phyloP scores from a whole-genome alignment of 2,888 invertebrate genomes.

The Eugnorisma glareosa region DNA sequence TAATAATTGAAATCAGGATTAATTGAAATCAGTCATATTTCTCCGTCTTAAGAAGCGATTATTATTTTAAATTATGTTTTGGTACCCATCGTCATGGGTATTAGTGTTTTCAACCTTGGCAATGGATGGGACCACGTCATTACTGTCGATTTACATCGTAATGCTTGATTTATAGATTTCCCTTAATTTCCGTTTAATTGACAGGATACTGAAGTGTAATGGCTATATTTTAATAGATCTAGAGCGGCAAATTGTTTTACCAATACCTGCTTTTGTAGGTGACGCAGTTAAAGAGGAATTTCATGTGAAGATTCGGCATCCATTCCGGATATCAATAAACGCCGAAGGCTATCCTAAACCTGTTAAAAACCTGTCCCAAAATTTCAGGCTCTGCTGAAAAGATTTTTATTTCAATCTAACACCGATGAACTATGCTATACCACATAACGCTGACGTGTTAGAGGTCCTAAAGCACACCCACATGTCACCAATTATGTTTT shows the following conservation, averaged over 20 bases:
- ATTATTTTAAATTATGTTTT: slow-evolving; percentile 44
- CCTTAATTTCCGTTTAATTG: slow-evolving; percentile 33
- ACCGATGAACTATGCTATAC: too few relatives aligned
- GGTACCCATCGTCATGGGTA: slow-evolving; percentile 18
- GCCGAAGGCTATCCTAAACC: neutral
- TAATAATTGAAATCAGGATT: slow-evolving; percentile 31
- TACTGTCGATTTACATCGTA: neutral
- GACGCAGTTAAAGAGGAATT: slow-evolving; percentile 12
- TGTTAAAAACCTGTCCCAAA: too few relatives aligned
- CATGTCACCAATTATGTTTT: too few relatives aligned
- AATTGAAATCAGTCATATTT: slow-evolving; percentile 37
- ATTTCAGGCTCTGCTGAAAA: neutral
- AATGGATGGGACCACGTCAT: slow-evolving; percentile 20
- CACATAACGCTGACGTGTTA: too few relatives aligned
- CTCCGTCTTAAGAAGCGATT: slow-evolving; percentile 2
- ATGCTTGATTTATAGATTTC: slow-evolving; percentile 23
- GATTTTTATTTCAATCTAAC: neutral
- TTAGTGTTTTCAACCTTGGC: slow-evolving; percentile 26
- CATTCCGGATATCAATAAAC: neutral
- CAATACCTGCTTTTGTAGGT: slow-evolving; percentile 1
- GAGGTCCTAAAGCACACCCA: too few relatives aligned
- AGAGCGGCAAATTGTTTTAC: slow-evolving; percentile 27
- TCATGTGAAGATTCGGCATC: neutral
- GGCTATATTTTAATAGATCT: slow-evolving; percentile 15
- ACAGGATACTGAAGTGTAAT: slow-evolving; percentile 20